Evolutionary conservation across 1,140 invertebrate genomes (phyloP).

Genomic region (Drosophila sulfurigaster): DNA sequence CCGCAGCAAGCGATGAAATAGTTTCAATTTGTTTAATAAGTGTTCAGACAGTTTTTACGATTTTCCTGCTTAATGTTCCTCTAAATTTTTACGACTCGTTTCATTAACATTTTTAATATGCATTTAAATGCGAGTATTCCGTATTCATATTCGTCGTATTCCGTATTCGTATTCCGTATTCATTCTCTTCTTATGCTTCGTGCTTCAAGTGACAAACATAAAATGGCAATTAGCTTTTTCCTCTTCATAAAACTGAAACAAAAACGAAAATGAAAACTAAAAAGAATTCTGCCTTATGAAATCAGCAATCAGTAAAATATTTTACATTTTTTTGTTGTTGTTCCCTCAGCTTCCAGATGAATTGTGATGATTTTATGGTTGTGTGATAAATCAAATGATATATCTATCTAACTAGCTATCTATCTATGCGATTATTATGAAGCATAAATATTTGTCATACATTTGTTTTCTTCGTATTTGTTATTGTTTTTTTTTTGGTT

Average conservation of each 20-base stretch:
- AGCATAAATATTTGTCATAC: conserved; percentile 69
- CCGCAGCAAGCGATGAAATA: conserved; percentile 31
- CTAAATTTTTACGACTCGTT: conserved; percentile 78
- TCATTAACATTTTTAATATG: conserved; percentile 77
- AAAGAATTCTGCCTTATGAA: conserved; percentile 49
- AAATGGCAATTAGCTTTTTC: conserved; percentile 71
- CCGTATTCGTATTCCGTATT: conserved; percentile 16
- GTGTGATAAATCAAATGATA: conserved; percentile 67
- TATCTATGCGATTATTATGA: conserved; percentile 40
- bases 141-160: background rate
- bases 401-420: conserved; percentile 41
- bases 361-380: conserved; percentile 37
- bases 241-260: conserved; percentile 17
- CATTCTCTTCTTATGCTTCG: conserved; percentile 46
- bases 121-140: conserved; percentile 54
- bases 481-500: conserved; percentile 33
- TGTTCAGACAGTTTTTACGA: conserved; percentile 70
- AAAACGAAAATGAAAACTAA: conserved; percentile 8
- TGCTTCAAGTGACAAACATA: conserved; percentile 66
- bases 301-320: conserved; percentile 57
- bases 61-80: conserved; percentile 75
- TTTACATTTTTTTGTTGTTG: conserved; percentile 20
- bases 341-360: conserved; percentile 27
- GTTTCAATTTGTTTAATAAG: conserved; percentile 71
- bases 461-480: conserved; percentile 51